Conservation (phyloP, 1,140 invertebrate species). For the Oryzaephilus surinamensis region DNA sequence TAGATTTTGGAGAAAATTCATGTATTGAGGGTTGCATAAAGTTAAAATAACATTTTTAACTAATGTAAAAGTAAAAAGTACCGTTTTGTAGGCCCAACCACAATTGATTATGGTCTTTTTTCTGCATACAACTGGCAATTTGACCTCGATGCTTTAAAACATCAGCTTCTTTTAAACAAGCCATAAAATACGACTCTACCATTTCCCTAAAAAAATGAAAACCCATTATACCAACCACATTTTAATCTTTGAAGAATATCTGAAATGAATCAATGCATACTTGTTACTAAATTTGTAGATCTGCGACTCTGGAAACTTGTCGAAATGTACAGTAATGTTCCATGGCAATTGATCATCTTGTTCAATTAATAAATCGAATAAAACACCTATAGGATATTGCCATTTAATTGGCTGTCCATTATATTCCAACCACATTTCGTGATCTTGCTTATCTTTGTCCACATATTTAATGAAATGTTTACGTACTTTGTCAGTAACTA, state of each 20-base stretch:
- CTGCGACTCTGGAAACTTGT: conserved; percentile 74
- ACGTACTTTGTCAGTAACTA: conserved; percentile 82
- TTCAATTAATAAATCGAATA: conserved; percentile 71
- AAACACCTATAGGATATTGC: conserved; percentile 93
- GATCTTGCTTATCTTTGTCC: conserved; percentile 67
- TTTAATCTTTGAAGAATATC: too few species aligned
- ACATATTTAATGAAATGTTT: conserved; percentile 77
- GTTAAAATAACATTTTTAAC: conserved; percentile 1
- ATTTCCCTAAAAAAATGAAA: conserved; percentile 55
- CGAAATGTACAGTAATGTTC: conserved; percentile 92
- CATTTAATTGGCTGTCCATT: conserved; percentile 88
- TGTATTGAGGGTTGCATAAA: too few species aligned
- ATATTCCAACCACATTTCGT: conserved; percentile 93
- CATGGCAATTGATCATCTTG: conserved; percentile 75
- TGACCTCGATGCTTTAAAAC: conserved; percentile 87
- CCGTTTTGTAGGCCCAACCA: conserved; percentile 91
- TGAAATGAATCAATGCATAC: conserved; percentile 40
- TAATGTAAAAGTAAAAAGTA: conserved; percentile 31
- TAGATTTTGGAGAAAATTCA: too few species aligned
- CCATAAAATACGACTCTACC: conserved; percentile 89
- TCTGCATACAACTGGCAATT: conserved; percentile 90
- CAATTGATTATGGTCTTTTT: conserved; percentile 94
- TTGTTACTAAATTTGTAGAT: conserved; percentile 68
- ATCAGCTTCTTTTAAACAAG: conserved; percentile 95
- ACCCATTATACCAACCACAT: conserved; percentile 7